Conservation (phyloP, 2,888 invertebrate genomes). For the Amblyteles armatorius region DNA sequence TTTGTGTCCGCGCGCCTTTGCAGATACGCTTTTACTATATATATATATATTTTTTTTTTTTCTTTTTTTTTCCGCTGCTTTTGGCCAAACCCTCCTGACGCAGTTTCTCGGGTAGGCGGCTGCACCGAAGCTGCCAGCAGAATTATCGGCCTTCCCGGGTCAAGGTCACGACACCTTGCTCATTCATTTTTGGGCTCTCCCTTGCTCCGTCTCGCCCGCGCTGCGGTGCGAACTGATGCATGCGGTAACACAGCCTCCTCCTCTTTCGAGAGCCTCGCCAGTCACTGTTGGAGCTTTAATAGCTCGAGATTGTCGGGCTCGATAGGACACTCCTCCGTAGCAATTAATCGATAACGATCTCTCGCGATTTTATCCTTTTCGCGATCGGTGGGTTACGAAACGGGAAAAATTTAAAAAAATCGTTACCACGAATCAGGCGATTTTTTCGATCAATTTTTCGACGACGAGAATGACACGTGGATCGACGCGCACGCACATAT, state of each 20-base stretch:
- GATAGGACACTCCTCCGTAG: conserved; percentile 1
- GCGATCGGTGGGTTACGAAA: too few species aligned
- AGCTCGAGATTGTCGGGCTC: not conserved
- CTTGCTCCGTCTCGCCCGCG: conserved; percentile 13
- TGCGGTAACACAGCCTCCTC: not conserved
- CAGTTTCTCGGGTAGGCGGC: conserved; percentile 26
- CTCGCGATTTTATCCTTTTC: too few species aligned
- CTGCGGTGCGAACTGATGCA: not conserved
- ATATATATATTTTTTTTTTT: conserved; percentile 10
- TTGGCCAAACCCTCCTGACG: not conserved
- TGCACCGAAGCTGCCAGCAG: not conserved
- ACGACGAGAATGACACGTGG: too few species aligned
- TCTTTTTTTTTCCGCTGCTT: conserved; percentile 10
- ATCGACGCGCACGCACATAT: too few species aligned
- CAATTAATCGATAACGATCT: conserved; percentile 51
- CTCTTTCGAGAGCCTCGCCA: not conserved
- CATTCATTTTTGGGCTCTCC: conserved; percentile 60
- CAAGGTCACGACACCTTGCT: conserved; percentile 65
- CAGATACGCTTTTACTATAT: not conserved
- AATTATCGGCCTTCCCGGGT: conserved; percentile 64
- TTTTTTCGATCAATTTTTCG: too few species aligned
- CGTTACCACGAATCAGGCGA: too few species aligned
- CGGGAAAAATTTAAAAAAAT: too few species aligned
- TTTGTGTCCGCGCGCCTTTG: not conserved
- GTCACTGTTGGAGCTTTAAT: conserved; percentile 16